A percentile compares a stretch with the other conserved stretches of the same genome.
Conservation (phyloP, 2,113 vertebrate genomes). For the Donacobius atricapilla region DNA sequence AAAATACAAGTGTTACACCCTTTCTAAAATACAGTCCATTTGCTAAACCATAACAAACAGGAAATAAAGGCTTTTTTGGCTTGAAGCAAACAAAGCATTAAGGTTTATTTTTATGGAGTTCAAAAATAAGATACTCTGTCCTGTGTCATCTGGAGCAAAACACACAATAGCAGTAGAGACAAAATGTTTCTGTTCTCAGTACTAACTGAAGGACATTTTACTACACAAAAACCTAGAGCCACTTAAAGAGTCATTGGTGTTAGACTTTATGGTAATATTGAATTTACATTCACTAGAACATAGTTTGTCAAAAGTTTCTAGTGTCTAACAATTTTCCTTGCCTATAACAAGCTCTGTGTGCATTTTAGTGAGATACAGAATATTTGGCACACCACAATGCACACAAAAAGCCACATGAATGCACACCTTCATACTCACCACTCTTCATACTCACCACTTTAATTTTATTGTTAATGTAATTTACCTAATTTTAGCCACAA, state of each 20-base stretch:
- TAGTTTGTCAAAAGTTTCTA: not conserved
- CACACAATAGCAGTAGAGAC: not conserved
- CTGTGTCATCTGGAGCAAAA: not conserved
- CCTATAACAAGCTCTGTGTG: accelerated
- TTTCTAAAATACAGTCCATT: not conserved
- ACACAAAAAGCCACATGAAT: not conserved
- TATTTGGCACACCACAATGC: not conserved
- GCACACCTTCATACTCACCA: not conserved
- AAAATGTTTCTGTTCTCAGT: not conserved
- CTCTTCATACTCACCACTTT: not conserved
- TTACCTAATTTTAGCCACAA: not conserved
- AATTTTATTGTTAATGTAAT: not conserved
- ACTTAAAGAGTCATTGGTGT: not conserved
- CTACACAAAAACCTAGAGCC: not conserved
- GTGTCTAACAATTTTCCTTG: not conserved
- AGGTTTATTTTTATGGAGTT: not conserved
- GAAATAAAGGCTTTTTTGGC: not conserved
- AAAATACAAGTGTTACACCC: not conserved
- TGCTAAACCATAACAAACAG: not conserved
- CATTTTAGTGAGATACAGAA: accelerated
- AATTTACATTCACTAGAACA: not conserved
- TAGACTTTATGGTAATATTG: not conserved
- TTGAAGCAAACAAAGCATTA: not conserved
- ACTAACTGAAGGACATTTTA: not conserved
- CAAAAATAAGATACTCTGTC: not conserved